phyloP scores from a whole-genome alignment of 2,113 vertebrate species.

The Procapra przewalskii region DNA sequence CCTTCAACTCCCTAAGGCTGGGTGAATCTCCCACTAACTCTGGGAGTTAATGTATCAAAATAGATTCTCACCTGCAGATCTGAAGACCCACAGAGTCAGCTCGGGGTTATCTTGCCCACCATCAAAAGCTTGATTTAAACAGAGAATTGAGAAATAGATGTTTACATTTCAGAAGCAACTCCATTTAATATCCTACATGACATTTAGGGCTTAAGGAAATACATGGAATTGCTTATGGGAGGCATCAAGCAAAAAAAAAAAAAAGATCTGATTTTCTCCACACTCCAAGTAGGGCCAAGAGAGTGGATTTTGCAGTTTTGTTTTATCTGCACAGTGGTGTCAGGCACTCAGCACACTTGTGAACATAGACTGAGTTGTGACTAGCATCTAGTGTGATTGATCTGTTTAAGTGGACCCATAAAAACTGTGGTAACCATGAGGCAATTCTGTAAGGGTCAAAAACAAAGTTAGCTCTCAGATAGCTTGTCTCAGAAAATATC shows the following conservation, averaged over 20 bases:
- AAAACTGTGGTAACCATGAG: neutral
- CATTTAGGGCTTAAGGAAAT: neutral
- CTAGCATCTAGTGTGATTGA: neutral
- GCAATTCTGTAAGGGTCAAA: slow-evolving; percentile 48
- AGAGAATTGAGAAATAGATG: slow-evolving; percentile 23
- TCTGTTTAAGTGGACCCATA: slow-evolving; percentile 15
- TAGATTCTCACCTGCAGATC: slow-evolving; percentile 25
- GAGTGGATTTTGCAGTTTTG: neutral
- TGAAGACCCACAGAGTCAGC: neutral
- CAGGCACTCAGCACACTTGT: neutral
- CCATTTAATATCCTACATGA: neutral
- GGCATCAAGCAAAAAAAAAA: neutral
- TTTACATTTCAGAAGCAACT: slow-evolving; percentile 54
- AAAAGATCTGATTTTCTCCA: neutral
- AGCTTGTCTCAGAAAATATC: slow-evolving; percentile 40
- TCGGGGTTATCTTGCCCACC: neutral
- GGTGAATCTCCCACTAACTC: neutral
- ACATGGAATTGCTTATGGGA: neutral
- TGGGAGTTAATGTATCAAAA: neutral
- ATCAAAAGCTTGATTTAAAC: slow-evolving; percentile 2
- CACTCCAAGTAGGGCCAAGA: too few relatives aligned
- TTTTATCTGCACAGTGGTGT: neutral
- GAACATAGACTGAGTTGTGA: neutral
- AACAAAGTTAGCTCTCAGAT: slow-evolving; percentile 39
- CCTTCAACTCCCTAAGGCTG: slow-evolving; percentile 26